Evolutionary conservation across 2,888 invertebrate genomes (phyloP).

Genomic region (Chironomus tentans): DNA sequence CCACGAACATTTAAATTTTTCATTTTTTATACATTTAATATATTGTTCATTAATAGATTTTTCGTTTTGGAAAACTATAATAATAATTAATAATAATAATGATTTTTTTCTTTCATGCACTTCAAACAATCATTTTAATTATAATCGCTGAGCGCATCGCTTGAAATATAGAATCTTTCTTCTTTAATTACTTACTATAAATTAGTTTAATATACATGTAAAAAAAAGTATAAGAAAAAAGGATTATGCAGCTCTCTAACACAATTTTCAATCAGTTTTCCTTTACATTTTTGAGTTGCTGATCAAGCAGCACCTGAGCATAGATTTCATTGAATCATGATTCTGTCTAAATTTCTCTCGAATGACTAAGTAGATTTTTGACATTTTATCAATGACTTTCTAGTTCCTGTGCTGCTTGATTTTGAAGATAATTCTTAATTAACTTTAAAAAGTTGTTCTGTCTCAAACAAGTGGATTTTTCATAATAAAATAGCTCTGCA

Average conservation of each 20-base stretch:
- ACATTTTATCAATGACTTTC: background rate
- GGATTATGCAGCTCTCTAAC: background rate
- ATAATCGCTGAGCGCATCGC: background rate
- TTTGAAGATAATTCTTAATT: too few relatives aligned
- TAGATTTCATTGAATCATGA: background rate
- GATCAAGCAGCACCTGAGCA: background rate
- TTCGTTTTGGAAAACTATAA: conserved; percentile 10
- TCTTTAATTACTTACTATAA: background rate
- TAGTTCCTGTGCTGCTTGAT: too few relatives aligned
- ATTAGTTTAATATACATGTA: background rate
- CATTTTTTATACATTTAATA: background rate
- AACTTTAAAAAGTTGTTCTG: too few relatives aligned
- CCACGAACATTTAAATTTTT: background rate
- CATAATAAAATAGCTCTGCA: background rate
- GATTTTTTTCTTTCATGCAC: background rate
- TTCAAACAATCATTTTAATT: background rate
- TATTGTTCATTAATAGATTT: conserved; percentile 8
- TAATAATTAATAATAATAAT: background rate
- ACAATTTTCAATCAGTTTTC: background rate
- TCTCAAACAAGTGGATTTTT: too few relatives aligned
- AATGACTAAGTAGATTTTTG: background rate
- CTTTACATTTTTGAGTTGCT: background rate
- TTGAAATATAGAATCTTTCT: background rate
- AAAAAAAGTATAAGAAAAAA: too few relatives aligned
- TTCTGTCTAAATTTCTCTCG: background rate